Evolutionary conservation across 2,888 invertebrate genomes (phyloP).

Genomic region (Ommatoiulus sabulosus): DNA sequence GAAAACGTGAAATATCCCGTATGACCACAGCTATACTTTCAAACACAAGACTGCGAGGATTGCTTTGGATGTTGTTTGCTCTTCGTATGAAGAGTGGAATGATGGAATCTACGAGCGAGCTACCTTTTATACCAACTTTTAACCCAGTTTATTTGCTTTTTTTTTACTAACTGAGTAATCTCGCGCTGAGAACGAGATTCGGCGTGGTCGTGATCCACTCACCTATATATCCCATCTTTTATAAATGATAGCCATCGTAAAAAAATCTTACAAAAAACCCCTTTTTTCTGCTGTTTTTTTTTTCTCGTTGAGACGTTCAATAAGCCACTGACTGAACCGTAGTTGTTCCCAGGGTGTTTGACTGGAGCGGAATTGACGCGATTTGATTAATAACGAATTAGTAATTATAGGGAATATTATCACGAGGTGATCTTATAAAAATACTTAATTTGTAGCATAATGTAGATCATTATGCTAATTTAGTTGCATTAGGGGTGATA

Average conservation of each 20-base stretch:
- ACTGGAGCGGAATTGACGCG: not conserved
- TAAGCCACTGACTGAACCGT: not conserved
- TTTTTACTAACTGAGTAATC: not conserved
- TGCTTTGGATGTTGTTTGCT: constrained; percentile 5
- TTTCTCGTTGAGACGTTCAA: not conserved
- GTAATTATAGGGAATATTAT: not conserved
- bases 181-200: constrained; percentile 42
- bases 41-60: not conserved
- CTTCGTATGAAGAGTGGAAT: not conserved
- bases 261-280: not conserved
- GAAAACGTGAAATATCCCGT: not conserved
- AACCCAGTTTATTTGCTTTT: constrained; percentile 45
- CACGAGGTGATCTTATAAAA: not conserved
- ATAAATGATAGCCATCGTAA: not conserved
- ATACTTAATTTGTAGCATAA: not conserved
- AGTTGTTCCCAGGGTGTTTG: not conserved
- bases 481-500: not conserved
- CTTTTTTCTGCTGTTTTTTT: not conserved
- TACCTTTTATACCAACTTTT: constrained; percentile 53
- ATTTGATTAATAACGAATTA: not conserved
- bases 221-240: constrained; percentile 52
- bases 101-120: not conserved
- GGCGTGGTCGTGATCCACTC: constrained; percentile 51
- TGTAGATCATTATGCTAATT: not conserved
- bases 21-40: not conserved